These are phyloP conservation scores for Drosophila subpulchrella DNA, from an alignment of 1,140 invertebrate species.

Conservation along the genomic window DNA sequence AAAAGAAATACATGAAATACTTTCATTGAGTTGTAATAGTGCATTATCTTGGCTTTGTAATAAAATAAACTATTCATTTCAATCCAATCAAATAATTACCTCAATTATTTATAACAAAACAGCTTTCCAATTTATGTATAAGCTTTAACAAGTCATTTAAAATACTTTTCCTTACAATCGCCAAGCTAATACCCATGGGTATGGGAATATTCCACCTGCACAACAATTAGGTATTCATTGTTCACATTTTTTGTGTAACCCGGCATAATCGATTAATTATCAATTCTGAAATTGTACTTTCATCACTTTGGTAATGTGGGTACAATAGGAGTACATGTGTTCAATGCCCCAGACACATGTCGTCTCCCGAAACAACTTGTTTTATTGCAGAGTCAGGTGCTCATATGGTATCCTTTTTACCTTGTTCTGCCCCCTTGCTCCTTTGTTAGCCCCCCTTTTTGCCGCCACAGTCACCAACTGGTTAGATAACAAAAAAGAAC, in stretches of 20 bases:
- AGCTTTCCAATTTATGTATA: neutral
- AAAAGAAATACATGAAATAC: neutral
- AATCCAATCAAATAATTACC: neutral
- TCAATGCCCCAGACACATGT: slow-evolving; percentile 6
- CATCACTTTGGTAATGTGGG: neutral
- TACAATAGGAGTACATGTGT: slow-evolving; percentile 12
- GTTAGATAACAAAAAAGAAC: slow-evolving; percentile 41
- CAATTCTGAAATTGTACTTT: neutral
- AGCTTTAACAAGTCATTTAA: too few species aligned
- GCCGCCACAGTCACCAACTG: slow-evolving; percentile 3
- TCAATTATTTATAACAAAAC: neutral
- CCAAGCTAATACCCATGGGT: neutral
- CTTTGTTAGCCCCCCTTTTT: neutral
- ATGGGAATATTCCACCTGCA: neutral
- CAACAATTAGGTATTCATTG: neutral
- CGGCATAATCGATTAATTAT: slow-evolving; percentile 29
- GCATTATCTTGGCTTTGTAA: neutral
- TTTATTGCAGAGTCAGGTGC: slow-evolving; percentile 11
- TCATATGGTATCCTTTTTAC: slow-evolving; percentile 15
- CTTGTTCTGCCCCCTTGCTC: neutral
- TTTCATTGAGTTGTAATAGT: neutral
- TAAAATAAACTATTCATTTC: neutral
- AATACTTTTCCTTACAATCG: neutral
- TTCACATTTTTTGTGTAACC: too few species aligned
- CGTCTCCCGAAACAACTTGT: slow-evolving; percentile 11